These are phyloP conservation scores for Diploscapter pachys DNA, from an alignment of 1,140 invertebrate genomes.

Conservation along the genomic window DNA sequence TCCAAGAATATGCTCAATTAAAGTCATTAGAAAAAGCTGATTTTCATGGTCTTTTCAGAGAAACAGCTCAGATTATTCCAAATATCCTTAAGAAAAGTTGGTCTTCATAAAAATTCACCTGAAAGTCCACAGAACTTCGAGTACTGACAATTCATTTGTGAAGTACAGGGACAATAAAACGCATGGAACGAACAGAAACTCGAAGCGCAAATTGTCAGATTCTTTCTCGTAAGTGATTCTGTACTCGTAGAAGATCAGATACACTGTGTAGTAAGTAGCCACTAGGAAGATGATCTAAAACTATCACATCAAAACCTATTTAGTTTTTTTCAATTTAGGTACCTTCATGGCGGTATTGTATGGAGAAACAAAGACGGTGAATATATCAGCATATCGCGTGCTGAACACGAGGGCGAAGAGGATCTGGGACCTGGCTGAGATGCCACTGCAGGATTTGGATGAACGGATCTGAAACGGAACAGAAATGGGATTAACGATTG, in stretches of 20 bases:
- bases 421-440: constrained; percentile 94
- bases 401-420: constrained; percentile 92
- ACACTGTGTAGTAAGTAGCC: constrained; percentile 83
- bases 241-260: constrained; percentile 94
- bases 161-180: constrained; percentile 81
- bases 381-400: constrained; percentile 87
- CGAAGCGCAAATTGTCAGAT: constrained; percentile 71
- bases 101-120: constrained; percentile 4
- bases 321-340: background rate
- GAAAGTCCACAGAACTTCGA: constrained; percentile 71
- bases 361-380: constrained; percentile 87
- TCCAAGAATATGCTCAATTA: too few species aligned
- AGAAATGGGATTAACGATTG: too few species aligned
- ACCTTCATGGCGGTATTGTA: constrained; percentile 96
- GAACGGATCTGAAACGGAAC: constrained; percentile 29
- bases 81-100: too few species aligned
- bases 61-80: too few species aligned
- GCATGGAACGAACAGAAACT: constrained; percentile 85
- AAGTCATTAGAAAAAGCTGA: too few species aligned
- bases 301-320: background rate
- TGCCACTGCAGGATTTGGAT: constrained; percentile 70
- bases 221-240: constrained; percentile 65
- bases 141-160: constrained; percentile 84
- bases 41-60: too few species aligned
- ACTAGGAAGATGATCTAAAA: constrained; percentile 76